Conservation (phyloP, 2,797 vertebrate species). For the Xyrichtys novacula region DNA sequence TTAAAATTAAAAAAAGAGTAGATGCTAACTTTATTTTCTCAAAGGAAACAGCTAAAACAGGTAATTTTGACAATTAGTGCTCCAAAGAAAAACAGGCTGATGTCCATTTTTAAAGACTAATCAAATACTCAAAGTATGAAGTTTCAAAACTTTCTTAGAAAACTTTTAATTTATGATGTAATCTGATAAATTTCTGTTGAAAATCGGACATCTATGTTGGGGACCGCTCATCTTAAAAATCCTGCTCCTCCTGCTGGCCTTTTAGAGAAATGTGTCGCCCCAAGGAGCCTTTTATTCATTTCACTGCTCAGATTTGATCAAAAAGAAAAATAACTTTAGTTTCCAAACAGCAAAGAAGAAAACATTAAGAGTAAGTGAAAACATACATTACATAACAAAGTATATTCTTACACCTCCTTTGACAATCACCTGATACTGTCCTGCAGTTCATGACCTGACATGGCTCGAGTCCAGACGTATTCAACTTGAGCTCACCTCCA, state of each 20-base stretch:
- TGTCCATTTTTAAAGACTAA: no score
- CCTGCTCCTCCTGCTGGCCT: neutral
- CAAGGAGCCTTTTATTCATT: neutral
- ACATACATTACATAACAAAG: neutral
- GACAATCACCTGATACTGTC: neutral
- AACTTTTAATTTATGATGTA: no score
- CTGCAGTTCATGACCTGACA: neutral
- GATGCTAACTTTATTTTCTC: no score
- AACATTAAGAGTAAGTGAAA: neutral
- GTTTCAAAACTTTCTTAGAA: no score
- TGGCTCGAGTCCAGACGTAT: neutral
- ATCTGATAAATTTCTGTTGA: neutral
- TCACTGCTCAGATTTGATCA: neutral
- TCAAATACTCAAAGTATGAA: no score
- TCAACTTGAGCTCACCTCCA: constrained; percentile 14
- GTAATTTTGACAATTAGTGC: no score
- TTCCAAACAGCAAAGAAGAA: neutral
- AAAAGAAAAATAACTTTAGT: neutral
- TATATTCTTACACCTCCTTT: neutral
- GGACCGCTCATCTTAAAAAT: neutral
- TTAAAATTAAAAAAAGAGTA: no score
- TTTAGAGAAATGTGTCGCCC: neutral
- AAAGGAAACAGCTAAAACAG: no score
- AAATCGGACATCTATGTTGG: neutral
- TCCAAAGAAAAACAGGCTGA: no score